phyloP scores from a whole-genome alignment of 2,888 invertebrate genomes.

The Conchocele bisecta region DNA sequence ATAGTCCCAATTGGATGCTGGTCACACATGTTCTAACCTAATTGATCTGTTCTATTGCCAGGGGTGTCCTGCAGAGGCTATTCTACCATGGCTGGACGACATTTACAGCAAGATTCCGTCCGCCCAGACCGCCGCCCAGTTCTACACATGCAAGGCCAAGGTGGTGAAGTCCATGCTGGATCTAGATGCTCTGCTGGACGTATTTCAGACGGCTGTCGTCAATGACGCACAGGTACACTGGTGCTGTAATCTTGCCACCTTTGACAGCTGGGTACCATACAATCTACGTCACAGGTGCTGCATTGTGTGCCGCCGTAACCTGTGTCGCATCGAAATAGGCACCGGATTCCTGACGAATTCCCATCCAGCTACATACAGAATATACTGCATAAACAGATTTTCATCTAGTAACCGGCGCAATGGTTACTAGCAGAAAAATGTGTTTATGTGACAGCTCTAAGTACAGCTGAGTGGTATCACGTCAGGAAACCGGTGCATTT shows the following conservation, averaged over 20 bases:
- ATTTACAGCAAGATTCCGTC: conserved; percentile 64
- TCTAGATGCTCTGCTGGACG: conserved; percentile 64
- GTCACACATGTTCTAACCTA: not conserved
- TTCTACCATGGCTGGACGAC: conserved; percentile 70
- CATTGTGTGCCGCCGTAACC: no score
- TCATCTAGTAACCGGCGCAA: no score
- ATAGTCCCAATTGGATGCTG: not conserved
- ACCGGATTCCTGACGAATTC: no score
- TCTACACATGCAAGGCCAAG: conserved; percentile 71
- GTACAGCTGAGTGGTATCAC: no score
- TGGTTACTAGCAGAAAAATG: no score
- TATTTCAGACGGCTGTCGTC: conserved; percentile 71
- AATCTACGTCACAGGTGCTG: no score
- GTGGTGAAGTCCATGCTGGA: conserved; percentile 63
- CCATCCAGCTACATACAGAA: no score
- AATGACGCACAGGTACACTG: conserved; percentile 73
- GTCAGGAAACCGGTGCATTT: no score
- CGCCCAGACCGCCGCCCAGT: conserved; percentile 65
- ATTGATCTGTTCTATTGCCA: conserved; percentile 43
- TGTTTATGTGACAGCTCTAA: no score
- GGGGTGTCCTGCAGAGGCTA: conserved; percentile 74
- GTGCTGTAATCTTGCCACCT: not conserved
- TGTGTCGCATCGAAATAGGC: no score
- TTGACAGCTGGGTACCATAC: no score
- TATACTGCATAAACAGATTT: no score